A percentile compares a stretch with the other conserved stretches of the same genome.
Evolutionary conservation across 2,888 invertebrate genomes (phyloP).

Genomic region (Atethmia centrago): DNA sequence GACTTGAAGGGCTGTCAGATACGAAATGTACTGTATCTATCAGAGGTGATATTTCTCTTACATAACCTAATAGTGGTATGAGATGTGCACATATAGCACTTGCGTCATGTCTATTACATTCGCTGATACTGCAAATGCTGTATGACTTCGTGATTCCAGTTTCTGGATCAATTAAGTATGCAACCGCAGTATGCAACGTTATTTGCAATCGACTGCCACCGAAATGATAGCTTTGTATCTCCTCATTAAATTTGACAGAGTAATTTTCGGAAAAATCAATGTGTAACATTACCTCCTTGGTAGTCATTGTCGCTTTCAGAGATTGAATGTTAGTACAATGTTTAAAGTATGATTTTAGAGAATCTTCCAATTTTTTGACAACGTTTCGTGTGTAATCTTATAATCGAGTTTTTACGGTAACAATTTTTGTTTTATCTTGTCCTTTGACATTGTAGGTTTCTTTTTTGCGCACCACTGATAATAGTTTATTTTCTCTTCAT

Average conservation of each 20-base stretch:
- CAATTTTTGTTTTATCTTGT: conserved; percentile 36
- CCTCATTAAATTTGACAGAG: too few relatives aligned
- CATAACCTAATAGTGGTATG: conserved; percentile 35
- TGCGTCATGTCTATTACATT: conserved; percentile 49
- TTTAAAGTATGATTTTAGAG: too few relatives aligned
- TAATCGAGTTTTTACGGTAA: conserved; percentile 4
- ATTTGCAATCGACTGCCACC: too few relatives aligned
- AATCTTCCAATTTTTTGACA: too few relatives aligned
- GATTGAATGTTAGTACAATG: neutral
- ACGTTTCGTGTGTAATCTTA: too few relatives aligned
- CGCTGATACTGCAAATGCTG: conserved; percentile 43
- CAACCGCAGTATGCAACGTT: too few relatives aligned
- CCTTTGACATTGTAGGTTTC: conserved; percentile 20
- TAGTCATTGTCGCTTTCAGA: neutral
- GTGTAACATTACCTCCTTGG: too few relatives aligned
- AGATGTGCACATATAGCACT: conserved; percentile 53
- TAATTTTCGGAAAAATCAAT: too few relatives aligned
- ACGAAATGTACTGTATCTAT: conserved; percentile 50
- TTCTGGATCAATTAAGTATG: conserved; percentile 3
- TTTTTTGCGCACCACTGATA: conserved; percentile 4
- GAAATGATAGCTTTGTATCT: too few relatives aligned
- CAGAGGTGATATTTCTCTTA: conserved; percentile 24
- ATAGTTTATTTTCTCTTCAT: conserved; percentile 38
- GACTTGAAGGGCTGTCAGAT: conserved; percentile 19
- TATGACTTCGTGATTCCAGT: conserved; percentile 38